These are phyloP conservation scores for Halictus rubicundus DNA, from an alignment of 1,140 invertebrate species.

Conservation along the genomic window DNA sequence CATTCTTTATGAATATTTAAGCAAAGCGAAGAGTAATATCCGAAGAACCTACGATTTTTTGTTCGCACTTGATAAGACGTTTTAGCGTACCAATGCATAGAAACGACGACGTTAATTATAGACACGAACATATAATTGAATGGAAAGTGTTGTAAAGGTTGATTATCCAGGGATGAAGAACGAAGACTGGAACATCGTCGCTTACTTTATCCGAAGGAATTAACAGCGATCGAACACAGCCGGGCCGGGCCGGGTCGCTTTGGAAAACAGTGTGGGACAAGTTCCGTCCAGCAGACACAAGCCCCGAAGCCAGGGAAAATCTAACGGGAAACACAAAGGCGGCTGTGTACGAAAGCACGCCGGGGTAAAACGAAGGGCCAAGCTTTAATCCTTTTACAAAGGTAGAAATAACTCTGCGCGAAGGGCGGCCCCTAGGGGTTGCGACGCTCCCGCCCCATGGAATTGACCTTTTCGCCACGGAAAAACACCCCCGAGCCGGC, in stretches of 20 bases:
- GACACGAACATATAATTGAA: too few relatives aligned
- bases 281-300: neutral
- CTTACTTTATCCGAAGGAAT: neutral
- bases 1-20: too few relatives aligned
- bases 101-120: too few relatives aligned
- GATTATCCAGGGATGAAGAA: too few relatives aligned
- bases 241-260: too few relatives aligned
- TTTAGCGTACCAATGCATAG: too few relatives aligned
- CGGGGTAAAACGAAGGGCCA: slow-evolving; percentile 13
- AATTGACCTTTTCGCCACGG: slow-evolving; percentile 13
- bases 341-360: neutral
- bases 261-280: neutral
- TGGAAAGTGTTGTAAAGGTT: too few relatives aligned
- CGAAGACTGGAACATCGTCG: neutral
- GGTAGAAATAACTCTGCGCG: slow-evolving; percentile 22
- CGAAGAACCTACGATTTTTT: too few relatives aligned
- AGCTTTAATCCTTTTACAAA: slow-evolving; percentile 44
- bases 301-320: neutral
- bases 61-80: too few relatives aligned
- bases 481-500: neutral
- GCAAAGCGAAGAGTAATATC: too few relatives aligned
- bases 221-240: too few relatives aligned
- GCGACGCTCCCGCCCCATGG: neutral
- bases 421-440: neutral
- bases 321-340: slow-evolving; percentile 1